phyloP scores from a whole-genome alignment of 1,140 invertebrate species.

The Patella vulgata region DNA sequence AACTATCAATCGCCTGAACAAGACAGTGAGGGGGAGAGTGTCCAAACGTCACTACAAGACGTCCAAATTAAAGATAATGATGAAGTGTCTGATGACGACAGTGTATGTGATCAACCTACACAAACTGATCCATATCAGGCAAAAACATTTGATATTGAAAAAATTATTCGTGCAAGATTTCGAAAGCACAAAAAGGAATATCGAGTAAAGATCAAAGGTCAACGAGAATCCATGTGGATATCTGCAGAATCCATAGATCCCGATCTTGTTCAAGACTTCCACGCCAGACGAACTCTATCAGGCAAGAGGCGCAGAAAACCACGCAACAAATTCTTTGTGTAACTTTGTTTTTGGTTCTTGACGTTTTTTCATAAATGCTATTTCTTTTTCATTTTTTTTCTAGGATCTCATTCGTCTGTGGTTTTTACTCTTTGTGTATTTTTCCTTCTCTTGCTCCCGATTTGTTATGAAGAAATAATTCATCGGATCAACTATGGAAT shows the following conservation, averaged over 20 bases:
- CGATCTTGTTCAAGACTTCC: conserved; percentile 9
- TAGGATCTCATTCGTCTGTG: too few species aligned
- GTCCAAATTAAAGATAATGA: not conserved
- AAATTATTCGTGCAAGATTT: conserved; percentile 4
- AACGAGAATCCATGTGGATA: conserved; percentile 16
- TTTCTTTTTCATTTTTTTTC: too few species aligned
- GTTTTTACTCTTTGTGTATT: too few species aligned
- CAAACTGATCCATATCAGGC: not conserved
- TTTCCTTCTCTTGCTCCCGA: too few species aligned
- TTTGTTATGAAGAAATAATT: too few species aligned
- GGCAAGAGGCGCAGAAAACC: conserved; percentile 9
- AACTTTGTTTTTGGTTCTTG: too few species aligned
- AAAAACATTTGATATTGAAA: not conserved
- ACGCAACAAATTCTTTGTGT: too few species aligned
- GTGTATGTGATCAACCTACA: not conserved
- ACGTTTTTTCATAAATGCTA: too few species aligned
- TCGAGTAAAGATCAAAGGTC: conserved; percentile 3
- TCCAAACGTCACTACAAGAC: not conserved
- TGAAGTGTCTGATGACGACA: not conserved
- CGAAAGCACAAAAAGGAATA: not conserved
- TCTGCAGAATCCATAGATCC: conserved; percentile 9
- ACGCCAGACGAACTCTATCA: conserved; percentile 8
- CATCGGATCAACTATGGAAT: too few species aligned
- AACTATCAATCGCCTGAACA: too few species aligned
- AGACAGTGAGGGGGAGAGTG: too few species aligned